Percentiles rank a stretch among this genome's conserved stretches.
Conservation (phyloP, 2,797 vertebrate species). For the Cyprinodon diabolis region DNA sequence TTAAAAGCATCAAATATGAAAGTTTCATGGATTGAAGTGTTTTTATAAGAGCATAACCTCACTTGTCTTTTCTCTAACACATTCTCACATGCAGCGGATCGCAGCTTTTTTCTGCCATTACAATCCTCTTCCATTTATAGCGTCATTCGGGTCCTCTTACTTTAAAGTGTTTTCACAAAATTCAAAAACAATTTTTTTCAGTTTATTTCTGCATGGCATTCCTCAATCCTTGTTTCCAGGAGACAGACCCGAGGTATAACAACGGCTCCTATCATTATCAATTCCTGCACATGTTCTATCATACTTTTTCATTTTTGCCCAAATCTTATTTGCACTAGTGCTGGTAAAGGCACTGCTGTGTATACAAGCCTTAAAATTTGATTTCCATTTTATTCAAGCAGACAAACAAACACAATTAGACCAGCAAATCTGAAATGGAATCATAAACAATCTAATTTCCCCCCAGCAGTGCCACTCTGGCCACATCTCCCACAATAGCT, state of each 20-base stretch:
- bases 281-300: slow-evolving; percentile 20
- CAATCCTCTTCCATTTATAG: not conserved
- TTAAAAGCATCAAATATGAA: not conserved
- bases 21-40: slow-evolving; percentile 1
- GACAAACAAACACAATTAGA: slow-evolving; percentile 49
- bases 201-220: slow-evolving; percentile 21
- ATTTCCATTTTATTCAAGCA: not conserved
- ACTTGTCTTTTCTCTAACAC: no score
- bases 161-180: slow-evolving; percentile 5
- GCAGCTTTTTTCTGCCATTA: not conserved
- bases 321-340: slow-evolving; percentile 11
- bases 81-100: not conserved
- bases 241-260: slow-evolving; percentile 42
- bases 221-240: slow-evolving; percentile 45
- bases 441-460: slow-evolving; percentile 66
- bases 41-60: not conserved
- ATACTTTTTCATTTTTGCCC: slow-evolving; percentile 6
- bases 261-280: slow-evolving; percentile 22
- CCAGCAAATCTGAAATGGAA: slow-evolving; percentile 69
- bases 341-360: not conserved
- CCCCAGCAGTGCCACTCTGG: slow-evolving; percentile 37
- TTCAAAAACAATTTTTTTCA: slow-evolving; percentile 15
- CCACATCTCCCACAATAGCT: slow-evolving; percentile 41
- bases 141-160: slow-evolving; percentile 5
- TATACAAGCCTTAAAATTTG: slow-evolving; percentile 5